Evolutionary conservation across 2,888 invertebrate genomes (phyloP), one percentile per base, ranked within the genome.

Genomic region (Polymixis lichenea): DNA sequence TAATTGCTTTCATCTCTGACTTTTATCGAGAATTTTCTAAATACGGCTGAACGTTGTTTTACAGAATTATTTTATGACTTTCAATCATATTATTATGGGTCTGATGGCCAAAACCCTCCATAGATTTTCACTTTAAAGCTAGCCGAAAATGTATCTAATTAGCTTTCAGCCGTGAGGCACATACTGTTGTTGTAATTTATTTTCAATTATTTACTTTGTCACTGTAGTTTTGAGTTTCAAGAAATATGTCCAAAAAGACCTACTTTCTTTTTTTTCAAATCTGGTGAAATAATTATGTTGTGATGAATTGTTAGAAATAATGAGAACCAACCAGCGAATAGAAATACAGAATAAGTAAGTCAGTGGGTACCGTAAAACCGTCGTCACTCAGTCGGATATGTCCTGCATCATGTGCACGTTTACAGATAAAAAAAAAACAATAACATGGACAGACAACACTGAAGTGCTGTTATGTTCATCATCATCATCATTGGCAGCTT

Each of bases 1-100:
- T 87, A 87, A 86, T 87, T 86, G 77, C 86, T 80, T 82, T 82
- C 74, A 70, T 72, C 80, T 77, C 67, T 71, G 53, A 79, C 51
- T 72, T 84, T 84, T 58, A 75, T 80, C 56, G 25, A 25, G 60
- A 60, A 55, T 84, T 65, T 58, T 49, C 13, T 51, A 51, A 82
- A 67, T 51, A 64, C 28, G 19, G n/a, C 25, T 38, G 3, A 46
- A 53, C 7, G 22, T 49, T 64, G 58, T 67, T 64, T 55, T 51
- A 28, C n/a, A 25, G 22, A 13, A 66, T 46, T 51, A 49, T 68
- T 11, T 51, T 56, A 56, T 64, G 8, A 32, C 0, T 19, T 62
- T n/a, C 19, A 60, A 22, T 28, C 22, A 15, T 28, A 15, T 70
- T 38, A 7, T 19, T 25, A 25, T 11, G 11, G 19, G 38, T 25